Percentiles rank a stretch among this genome's conserved stretches.
Evolutionary conservation across 2,888 invertebrate genomes (phyloP).

Genomic region (Drosophila kambysellisi): DNA sequence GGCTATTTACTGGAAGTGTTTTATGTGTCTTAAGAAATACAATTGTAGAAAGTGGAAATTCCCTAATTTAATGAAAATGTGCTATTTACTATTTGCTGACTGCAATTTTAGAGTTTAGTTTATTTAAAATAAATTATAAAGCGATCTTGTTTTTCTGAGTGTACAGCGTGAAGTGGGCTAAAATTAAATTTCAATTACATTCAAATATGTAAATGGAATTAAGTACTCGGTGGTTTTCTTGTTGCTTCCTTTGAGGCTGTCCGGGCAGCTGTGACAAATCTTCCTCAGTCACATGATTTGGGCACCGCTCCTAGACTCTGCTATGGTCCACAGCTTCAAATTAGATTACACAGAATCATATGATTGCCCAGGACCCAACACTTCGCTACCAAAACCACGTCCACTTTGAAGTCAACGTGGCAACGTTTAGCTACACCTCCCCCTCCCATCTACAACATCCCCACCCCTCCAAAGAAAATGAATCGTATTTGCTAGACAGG

Average conservation of each 20-base stretch:
- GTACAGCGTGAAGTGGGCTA: conserved; percentile 6
- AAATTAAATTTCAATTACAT: conserved; percentile 48
- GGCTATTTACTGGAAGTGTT: neutral
- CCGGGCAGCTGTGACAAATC: conserved; percentile 58
- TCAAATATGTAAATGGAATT: conserved; percentile 59
- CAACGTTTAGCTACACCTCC: conserved; percentile 4
- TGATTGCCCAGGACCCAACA: conserved; percentile 21
- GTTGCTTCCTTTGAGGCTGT: conserved; percentile 31
- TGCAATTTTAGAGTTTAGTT: neutral
- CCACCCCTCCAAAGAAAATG: neutral
- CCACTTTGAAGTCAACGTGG: conserved; percentile 24
- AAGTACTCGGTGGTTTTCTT: conserved; percentile 50
- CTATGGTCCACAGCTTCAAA: conserved; percentile 28
- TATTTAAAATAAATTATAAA: neutral
- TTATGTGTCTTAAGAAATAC: neutral
- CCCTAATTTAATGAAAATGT: neutral
- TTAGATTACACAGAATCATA: conserved; percentile 55
- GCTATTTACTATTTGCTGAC: neutral
- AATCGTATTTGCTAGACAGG: conserved; percentile 8
- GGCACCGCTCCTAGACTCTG: conserved; percentile 5
- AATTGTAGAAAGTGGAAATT: neutral
- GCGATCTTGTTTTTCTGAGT: neutral
- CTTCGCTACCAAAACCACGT: conserved; percentile 7
- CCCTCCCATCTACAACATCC: neutral
- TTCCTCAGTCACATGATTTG: conserved; percentile 50